phyloP scores from a whole-genome alignment of 2,797 vertebrate genomes.

The Melopsittacus undulatus region DNA sequence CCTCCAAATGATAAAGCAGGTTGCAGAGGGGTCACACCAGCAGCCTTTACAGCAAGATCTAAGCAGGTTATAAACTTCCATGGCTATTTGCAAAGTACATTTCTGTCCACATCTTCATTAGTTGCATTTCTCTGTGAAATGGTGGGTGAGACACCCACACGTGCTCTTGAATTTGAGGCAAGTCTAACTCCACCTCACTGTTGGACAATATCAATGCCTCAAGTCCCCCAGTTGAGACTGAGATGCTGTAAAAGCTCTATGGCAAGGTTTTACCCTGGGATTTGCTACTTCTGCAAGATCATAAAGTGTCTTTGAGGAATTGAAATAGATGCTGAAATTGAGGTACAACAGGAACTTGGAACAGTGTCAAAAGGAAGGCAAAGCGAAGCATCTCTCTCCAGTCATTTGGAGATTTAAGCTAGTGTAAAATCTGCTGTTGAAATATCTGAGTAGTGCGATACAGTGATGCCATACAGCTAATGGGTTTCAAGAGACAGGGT shows the following conservation, averaged over 20 bases:
- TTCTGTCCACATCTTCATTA: background rate
- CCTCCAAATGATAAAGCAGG: background rate
- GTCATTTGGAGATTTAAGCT: background rate
- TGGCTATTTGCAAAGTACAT: background rate
- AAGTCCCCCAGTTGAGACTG: background rate
- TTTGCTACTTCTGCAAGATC: background rate
- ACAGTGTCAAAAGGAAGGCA: background rate
- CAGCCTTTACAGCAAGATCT: background rate
- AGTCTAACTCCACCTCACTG: background rate
- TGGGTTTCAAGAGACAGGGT: background rate
- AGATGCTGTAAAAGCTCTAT: background rate
- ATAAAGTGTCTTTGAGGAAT: conserved; percentile 25
- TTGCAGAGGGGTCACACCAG: background rate
- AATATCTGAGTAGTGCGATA: background rate
- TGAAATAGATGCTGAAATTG: conserved; percentile 3
- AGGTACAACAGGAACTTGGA: background rate
- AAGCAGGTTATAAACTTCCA: background rate
- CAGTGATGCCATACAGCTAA: background rate
- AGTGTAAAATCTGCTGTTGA: background rate
- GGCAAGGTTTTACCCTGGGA: background rate
- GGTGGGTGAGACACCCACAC: background rate
- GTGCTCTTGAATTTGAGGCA: background rate
- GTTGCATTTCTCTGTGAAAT: background rate
- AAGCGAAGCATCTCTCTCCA: background rate
- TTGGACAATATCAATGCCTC: background rate